Base-by-base conservation (phyloP, 2,113 vertebrate genomes). In the Formicarius rufipectus region DNA sequence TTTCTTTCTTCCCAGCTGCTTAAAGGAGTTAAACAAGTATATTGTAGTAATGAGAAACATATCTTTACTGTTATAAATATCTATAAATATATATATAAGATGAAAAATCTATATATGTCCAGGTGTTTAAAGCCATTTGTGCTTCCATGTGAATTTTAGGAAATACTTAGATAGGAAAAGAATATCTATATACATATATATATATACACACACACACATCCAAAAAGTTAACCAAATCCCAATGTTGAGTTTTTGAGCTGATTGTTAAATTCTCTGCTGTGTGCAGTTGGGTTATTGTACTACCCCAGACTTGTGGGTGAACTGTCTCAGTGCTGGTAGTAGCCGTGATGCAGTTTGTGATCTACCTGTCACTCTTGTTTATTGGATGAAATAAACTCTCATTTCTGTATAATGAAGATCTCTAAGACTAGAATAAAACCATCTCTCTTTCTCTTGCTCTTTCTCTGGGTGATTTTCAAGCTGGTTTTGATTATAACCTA, bases 81-180 rank as follows among this genome's bases (percentile, higher is more conserved):
- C 95, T 98, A 98, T 98, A 98, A 98, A 98, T 98, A 98, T 91
- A 93, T 97, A 96, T 87, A 98, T 97, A 97, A 98, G 93, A 98
- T 95, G 93, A 95, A 96, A 94, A 94, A 96, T 96, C 94, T 98
- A 97, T 97, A 93, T 96, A 92, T 95, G 96, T 97, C 88, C 96
- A 95, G 91, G 94, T 96, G 95, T 97, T 96, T 94, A 95, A 97
- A 97, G 97, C 95, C 97, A 82, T 95, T 96, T 96, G 96, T 97
- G 97, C 97, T 97, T 98, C 97, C 96, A 94, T 96, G 97, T 97
- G 95, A 79, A 97, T 92, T 94, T 96, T 97, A 97, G 97, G 90
- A 96, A 96, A 95, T 89, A 93, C 87, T 96, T 94, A 90, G 91
- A 92, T 97, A 98, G 94, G 95, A 90, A 72, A 93, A 93, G 67